Conservation (phyloP, 2,113 vertebrate genomes). For the Anhinga anhinga region DNA sequence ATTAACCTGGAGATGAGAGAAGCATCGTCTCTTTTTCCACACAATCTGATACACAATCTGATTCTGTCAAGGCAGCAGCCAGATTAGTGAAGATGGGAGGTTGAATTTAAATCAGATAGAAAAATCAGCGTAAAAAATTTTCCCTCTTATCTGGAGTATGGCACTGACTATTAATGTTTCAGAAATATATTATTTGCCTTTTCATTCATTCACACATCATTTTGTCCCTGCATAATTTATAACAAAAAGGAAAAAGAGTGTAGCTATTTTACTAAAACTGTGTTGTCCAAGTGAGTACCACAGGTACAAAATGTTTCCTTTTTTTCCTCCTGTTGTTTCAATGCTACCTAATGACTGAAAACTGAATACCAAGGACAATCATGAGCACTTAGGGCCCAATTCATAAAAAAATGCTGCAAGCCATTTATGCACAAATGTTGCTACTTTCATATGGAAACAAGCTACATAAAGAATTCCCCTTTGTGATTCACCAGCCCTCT, state of each 20-base stretch:
- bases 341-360: slow-evolving; percentile 79
- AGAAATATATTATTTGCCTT: slow-evolving; percentile 79
- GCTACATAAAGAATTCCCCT: slow-evolving; percentile 77
- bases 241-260: slow-evolving; percentile 70
- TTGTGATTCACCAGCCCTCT: slow-evolving; percentile 76
- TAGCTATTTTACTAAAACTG: slow-evolving; percentile 76
- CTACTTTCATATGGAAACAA: slow-evolving; percentile 84
- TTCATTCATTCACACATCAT: slow-evolving; percentile 74
- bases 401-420: slow-evolving; percentile 77
- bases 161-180: slow-evolving; percentile 73
- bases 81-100: slow-evolving; percentile 56
- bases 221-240: slow-evolving; percentile 75
- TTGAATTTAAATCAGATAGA: slow-evolving; percentile 64
- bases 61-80: slow-evolving; percentile 54
- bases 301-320: slow-evolving; percentile 82
- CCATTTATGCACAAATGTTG: slow-evolving; percentile 79
- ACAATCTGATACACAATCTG: slow-evolving; percentile 7
- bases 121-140: slow-evolving; percentile 63
- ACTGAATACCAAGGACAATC: slow-evolving; percentile 81
- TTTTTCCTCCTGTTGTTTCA: slow-evolving; percentile 82
- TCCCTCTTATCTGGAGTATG: slow-evolving; percentile 14
- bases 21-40: slow-evolving; percentile 43
- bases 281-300: slow-evolving; percentile 78
- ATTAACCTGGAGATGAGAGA: slow-evolving; percentile 11
- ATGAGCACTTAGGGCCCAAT: slow-evolving; percentile 79